phyloP scores from a whole-genome alignment of 1,140 invertebrate genomes.

The Heliothis virescens region DNA sequence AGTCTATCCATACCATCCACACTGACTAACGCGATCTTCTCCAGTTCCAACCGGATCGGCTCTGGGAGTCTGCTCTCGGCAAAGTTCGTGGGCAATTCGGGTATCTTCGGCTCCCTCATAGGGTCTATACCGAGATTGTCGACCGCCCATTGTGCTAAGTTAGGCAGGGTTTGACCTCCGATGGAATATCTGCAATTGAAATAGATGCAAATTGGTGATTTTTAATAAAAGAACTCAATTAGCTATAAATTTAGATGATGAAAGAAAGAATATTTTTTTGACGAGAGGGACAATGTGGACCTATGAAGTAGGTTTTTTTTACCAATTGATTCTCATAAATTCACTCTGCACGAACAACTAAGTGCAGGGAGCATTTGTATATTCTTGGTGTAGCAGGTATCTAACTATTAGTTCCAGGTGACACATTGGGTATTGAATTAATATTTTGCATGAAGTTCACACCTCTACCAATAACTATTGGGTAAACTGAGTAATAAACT shows the following conservation, averaged over 20 bases:
- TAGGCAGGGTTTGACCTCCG: conserved; percentile 91
- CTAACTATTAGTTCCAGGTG: too few relatives aligned
- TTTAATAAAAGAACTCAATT: not conserved
- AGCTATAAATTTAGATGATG: not conserved
- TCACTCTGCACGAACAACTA: too few relatives aligned
- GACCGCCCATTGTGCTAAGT: conserved; percentile 93
- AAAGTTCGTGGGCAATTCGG: conserved; percentile 81
- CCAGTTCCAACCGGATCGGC: conserved; percentile 85
- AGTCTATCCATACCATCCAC: conserved; percentile 93
- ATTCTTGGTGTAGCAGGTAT: too few relatives aligned
- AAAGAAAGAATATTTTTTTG: too few relatives aligned
- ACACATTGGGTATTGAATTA: too few relatives aligned
- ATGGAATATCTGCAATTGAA: conserved; percentile 93
- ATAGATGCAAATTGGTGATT: not conserved
- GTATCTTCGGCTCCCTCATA: conserved; percentile 78
- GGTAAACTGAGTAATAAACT: too few relatives aligned
- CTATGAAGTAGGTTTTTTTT: too few relatives aligned
- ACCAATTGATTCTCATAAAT: too few relatives aligned
- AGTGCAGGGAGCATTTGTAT: too few relatives aligned
- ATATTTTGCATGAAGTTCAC: too few relatives aligned
- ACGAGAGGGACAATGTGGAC: too few relatives aligned
- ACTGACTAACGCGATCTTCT: conserved; percentile 91
- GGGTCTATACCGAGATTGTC: conserved; percentile 88
- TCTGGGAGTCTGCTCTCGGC: conserved; percentile 82
- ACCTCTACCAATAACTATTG: too few relatives aligned